Evolutionary conservation across 2,113 vertebrate genomes (phyloP), one percentile per base, ranked within the genome.

Genomic region (Empidonax alnorum): DNA sequence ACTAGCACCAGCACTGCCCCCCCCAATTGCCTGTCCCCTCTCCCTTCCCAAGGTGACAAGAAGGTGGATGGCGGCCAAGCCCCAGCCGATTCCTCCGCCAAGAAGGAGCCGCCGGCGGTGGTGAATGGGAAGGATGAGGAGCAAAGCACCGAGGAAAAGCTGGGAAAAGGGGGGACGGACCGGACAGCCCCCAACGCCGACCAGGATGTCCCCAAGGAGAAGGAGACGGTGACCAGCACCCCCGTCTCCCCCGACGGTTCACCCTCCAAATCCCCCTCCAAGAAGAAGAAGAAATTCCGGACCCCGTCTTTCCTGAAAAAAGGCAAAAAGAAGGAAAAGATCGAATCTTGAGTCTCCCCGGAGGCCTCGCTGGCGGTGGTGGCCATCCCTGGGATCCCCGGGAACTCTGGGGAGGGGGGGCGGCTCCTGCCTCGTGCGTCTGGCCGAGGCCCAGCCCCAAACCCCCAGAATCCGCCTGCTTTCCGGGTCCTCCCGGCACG

Each of bases 201-300:
- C 9, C 67, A 63, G 0, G 98, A 97, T 2, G 42, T 98, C 97
- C 96, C 98, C 56, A 93, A 98, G 95, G 78, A 98, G 97, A 98
- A 98, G 90, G 98, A 98, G 92, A 97, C 98, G 1, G 96, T 98
- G 33, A 97, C 98, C 97, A 92, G 97, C 44, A 66, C 97, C 87
- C 89, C 98, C 4, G 97, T 98, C 94, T 99, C 99, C 59, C 99
- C 99, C 0, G 99, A 99, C 67, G 99, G 99, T 18, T 99, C 99
- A 0, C 99, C 99, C 14, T 99, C 98, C 91, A 99, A 99, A 97
- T 99, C 99, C 0, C 99, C 99, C 2, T 99, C 99, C 33, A 99
- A 99, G 98, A 99, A 99, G 98, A 99, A 99, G 90, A 99, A 99
- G 98, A 99, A 99, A 97, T 99, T 99, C 98, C 99, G 99, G 96